Evolutionary conservation across 2,888 invertebrate genomes (phyloP), one percentile per base, ranked within the genome.

Genomic region (Ditula angustiorana): DNA sequence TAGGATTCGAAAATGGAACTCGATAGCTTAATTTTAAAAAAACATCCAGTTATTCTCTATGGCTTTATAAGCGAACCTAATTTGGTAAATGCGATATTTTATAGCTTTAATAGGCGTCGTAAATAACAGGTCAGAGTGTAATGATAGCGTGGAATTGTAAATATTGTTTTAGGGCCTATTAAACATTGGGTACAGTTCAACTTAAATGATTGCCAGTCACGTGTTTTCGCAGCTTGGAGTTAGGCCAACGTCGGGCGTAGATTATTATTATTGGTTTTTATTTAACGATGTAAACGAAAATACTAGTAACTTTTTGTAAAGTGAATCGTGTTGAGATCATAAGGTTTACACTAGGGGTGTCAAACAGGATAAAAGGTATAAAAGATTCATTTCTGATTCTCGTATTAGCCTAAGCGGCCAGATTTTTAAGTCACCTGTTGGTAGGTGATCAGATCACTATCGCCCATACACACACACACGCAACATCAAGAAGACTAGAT

Each of bases 1-100:
- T 85, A 82, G 85, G 85, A 76, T 79, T 82, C 66, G 66, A 78
- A 76, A 77, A 79, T 81, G 80, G 81, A 73, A 72, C 76, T 76
- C 33, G 24, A 46, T 46, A 11, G 33, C 33, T 23, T 46, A 24
- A 5, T 61, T 53, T 53, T 37, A 10, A 44, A 33, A 37, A 49
- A 55, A 47, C 46, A 21, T 46, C 50, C 57, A 44, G 57, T 21
- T 35, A 21, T 7, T 56, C 37, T 62, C 41, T 41, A 57, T 63
- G 37, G 24, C 44, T 63, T 63, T 63, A 63, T 58, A 52, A 63
- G 63, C 63, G 57, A n/a, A 28, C 44, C 57, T 50, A 46, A 63
- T 44, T 50, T 33, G 50, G 50, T 62, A 62, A 62, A 62, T 62
- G 56, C 57, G 57, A 33, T 52, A 44, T 44, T 63, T 49, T 44